These are phyloP conservation scores for Enteromius thamalakanensis DNA, from an alignment of 2,797 vertebrate species.

Conservation along the genomic window DNA sequence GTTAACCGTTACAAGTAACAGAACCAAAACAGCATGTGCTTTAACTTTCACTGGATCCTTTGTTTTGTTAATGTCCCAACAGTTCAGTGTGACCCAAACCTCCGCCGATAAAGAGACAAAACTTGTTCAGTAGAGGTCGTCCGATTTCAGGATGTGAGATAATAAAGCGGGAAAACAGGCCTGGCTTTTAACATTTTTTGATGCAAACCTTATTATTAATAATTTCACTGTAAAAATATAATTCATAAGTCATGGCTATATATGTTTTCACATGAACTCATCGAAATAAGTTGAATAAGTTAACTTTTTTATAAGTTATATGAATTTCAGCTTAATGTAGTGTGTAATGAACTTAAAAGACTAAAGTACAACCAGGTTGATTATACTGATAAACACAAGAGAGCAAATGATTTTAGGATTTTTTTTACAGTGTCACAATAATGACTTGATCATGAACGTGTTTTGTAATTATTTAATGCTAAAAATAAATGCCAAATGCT, in stretches of 20 bases:
- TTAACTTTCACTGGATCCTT: too few relatives aligned
- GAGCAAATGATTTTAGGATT: background rate
- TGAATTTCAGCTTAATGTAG: too few relatives aligned
- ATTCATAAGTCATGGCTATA: background rate
- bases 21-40: background rate
- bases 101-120: background rate
- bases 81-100: background rate
- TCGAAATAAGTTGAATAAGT: too few relatives aligned
- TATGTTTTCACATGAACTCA: background rate
- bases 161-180: background rate
- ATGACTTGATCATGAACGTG: background rate
- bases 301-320: too few relatives aligned
- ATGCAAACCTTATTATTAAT: background rate
- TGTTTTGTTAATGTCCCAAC: background rate
- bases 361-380: background rate
- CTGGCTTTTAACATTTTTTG: background rate
- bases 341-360: too few relatives aligned
- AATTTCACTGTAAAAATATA: too few relatives aligned
- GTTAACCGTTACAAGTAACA: background rate
- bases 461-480: background rate
- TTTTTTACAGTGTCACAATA: background rate
- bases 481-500: background rate
- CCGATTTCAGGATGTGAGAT: background rate
- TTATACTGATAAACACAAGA: background rate
- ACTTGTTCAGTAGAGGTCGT: background rate